A percentile compares a stretch with the other conserved stretches of the same genome.
phyloP scores from a whole-genome alignment of 2,113 vertebrate genomes.

The Accipiter virgatus region DNA sequence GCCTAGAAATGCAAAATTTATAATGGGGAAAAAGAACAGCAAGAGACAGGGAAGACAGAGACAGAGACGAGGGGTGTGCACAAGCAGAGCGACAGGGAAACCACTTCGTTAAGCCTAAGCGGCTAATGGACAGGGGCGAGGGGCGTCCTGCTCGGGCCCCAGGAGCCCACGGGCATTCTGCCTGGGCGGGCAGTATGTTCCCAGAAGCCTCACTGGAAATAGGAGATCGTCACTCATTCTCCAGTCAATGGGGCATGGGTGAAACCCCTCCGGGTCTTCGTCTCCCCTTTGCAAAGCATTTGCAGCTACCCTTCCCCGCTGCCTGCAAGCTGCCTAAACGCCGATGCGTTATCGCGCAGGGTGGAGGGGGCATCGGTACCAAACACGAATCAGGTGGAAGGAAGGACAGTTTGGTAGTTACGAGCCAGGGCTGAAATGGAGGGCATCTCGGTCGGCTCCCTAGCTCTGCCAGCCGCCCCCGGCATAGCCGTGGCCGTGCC shows the following conservation, averaged over 20 bases:
- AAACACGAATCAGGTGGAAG: accelerated
- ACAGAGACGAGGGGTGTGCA: neutral
- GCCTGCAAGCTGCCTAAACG: accelerated
- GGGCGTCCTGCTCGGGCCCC: neutral
- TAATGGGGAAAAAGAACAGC: neutral
- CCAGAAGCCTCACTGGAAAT: neutral
- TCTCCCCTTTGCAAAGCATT: too few species aligned
- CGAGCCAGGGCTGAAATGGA: neutral
- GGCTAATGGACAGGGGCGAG: neutral
- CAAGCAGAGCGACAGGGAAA: too few species aligned
- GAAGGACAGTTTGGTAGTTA: neutral
- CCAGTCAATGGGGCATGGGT: accelerated
- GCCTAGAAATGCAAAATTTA: conserved; percentile 64
- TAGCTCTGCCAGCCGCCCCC: neutral
- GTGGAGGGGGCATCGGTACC: too few species aligned
- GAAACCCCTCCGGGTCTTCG: neutral
- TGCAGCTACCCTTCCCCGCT: too few species aligned
- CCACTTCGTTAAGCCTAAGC: neutral
- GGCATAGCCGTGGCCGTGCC: neutral
- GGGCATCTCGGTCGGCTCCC: neutral
- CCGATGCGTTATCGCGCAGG: accelerated
- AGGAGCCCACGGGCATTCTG: neutral
- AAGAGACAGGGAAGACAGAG: neutral
- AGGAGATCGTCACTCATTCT: neutral
- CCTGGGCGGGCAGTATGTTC: neutral